phyloP scores from a whole-genome alignment of 1,140 invertebrate genomes.

The Magallana angulata region DNA sequence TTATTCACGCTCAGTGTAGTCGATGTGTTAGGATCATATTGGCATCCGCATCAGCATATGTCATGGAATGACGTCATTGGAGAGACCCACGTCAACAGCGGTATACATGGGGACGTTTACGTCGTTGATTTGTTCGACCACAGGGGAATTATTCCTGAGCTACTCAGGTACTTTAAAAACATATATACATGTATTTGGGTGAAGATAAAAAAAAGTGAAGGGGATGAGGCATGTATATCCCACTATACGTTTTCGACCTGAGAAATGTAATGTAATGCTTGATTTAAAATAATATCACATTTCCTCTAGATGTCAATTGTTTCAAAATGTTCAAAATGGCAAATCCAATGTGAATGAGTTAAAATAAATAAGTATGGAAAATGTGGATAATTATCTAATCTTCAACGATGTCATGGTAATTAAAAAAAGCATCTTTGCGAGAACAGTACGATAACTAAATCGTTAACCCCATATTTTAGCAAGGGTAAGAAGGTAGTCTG shows the following conservation, averaged over 20 bases:
- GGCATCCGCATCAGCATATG: conserved; percentile 20
- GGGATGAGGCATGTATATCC: too few relatives aligned
- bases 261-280: too few relatives aligned
- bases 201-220: too few relatives aligned
- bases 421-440: background rate
- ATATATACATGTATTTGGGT: too few relatives aligned
- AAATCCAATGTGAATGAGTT: too few relatives aligned
- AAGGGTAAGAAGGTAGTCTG: conserved; percentile 64
- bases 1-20: background rate
- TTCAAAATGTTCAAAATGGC: too few relatives aligned
- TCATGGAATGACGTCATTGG: conserved; percentile 16
- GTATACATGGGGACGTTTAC: conserved; percentile 1
- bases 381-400: too few relatives aligned
- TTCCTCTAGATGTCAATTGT: too few relatives aligned
- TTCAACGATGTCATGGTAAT: too few relatives aligned
- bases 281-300: too few relatives aligned
- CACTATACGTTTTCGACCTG: too few relatives aligned
- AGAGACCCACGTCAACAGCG: background rate
- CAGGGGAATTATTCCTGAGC: background rate
- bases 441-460: background rate
- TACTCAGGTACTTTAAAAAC: background rate
- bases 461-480: background rate
- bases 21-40: background rate
- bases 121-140: background rate
- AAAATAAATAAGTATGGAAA: too few relatives aligned